Evolutionary conservation across 92 coral and sea anemone species (phyloP), one percentile per base, ranked within the genome.

Genomic region (Umimayanthus chanpuru): DNA sequence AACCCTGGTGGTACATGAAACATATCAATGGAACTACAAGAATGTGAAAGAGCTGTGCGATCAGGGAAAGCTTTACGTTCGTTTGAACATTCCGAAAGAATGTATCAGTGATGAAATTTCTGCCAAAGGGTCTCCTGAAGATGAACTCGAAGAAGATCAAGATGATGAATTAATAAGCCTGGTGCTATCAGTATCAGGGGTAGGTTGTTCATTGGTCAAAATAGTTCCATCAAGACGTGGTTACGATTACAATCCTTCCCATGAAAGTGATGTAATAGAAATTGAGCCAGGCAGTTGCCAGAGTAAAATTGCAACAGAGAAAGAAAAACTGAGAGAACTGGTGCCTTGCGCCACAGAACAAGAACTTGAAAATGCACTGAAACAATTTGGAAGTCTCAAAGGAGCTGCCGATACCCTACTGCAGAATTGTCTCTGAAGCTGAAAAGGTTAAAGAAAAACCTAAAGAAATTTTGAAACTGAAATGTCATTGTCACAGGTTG

Each of bases 331-430:
- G 36, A 73, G 89, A 87, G 91, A 92, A 76, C 85, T 92, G 77
- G 72, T 92, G 41, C 94, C 94, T 61, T 82, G 79, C 77, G 86
- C 93, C 73, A 28, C 90, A 28, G 94, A 90, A 70, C 44, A 86
- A 88, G 89, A 87, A 15, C 77, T 92, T 76, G 94, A 92, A 50
- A 82, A 41, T 81, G 91, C 89, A 68, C 71, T 92, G 64, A 71
- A 75, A 29, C 65, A 82, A 73, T 86, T 70, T 87, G 90, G 89
- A 73, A 83, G 73, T 66, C 82, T 85, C 28, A 82, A 85, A 20
- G 80, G 87, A 40, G 94, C 90, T 53, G 92, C 92, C 81, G 71
- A 87, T 86, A 90, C 85, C 53, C 92, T 92, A 70, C 65, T 90
- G 64, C 61, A 65, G 78, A 78, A 85, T 36, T 40, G 70, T 50